Evolutionary conservation across 2,888 invertebrate species (phyloP).

Genomic region (Phytoseiulus persimilis): DNA sequence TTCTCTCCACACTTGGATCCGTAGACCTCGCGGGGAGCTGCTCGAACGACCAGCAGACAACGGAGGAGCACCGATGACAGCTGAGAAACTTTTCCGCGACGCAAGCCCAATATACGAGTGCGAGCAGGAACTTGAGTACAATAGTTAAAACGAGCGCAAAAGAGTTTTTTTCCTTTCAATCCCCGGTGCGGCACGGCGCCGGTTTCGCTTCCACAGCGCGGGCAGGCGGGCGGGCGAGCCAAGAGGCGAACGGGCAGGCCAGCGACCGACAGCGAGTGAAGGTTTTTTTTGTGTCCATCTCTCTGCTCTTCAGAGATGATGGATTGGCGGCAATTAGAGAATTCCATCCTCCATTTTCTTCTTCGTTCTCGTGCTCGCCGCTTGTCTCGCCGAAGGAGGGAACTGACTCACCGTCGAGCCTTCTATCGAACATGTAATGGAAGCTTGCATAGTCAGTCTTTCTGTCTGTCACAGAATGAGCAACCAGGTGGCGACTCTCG

Average conservation of each 20-base stretch:
- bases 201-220: neutral
- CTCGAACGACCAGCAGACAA: neutral
- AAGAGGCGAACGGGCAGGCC: too few relatives aligned
- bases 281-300: slow-evolving; percentile 5
- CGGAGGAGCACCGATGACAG: neutral
- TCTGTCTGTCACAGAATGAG: neutral
- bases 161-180: neutral
- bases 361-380: neutral
- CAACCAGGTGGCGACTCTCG: neutral
- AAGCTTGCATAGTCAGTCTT: neutral
- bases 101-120: neutral
- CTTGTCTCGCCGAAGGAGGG: neutral
- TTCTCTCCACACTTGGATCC: neutral
- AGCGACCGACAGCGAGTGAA: neutral
- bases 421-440: neutral
- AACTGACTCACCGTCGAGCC: neutral
- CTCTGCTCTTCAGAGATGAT: slow-evolving; percentile 18
- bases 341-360: slow-evolving; percentile 13
- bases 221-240: neutral
- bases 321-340: slow-evolving; percentile 38
- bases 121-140: neutral
- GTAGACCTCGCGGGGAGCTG: neutral
- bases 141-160: neutral
- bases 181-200: neutral
- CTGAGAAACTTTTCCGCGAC: neutral